A percentile compares a stretch with the other conserved stretches of the same genome.
Evolutionary conservation across 1,140 invertebrate genomes (phyloP).

Genomic region (Cepaea nemoralis): DNA sequence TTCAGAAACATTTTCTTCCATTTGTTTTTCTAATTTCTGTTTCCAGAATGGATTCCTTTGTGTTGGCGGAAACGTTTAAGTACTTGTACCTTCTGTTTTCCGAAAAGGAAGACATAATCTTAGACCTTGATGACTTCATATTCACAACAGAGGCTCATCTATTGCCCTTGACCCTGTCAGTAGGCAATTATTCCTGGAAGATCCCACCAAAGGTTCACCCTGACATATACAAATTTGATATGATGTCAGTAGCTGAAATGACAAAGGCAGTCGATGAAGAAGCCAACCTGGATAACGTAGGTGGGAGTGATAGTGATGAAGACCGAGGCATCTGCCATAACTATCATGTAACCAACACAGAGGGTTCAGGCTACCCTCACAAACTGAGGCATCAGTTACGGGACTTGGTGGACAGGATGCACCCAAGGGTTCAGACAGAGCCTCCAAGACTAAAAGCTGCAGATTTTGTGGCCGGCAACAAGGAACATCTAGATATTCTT

Average conservation of each 20-base stretch:
- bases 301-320: slow-evolving; percentile 28
- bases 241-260: slow-evolving; percentile 35
- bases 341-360: slow-evolving; percentile 85
- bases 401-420: slow-evolving; percentile 83
- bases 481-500: slow-evolving; percentile 89
- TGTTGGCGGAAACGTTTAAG: slow-evolving; percentile 97
- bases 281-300: slow-evolving; percentile 22
- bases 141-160: slow-evolving; percentile 98
- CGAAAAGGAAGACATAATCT: slow-evolving; percentile 86
- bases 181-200: slow-evolving; percentile 55
- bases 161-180: slow-evolving; percentile 86
- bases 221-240: slow-evolving; percentile 26
- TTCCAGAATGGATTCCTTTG: slow-evolving; percentile 96
- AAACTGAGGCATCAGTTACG: slow-evolving; percentile 74
- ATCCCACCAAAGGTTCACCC: slow-evolving; percentile 18
- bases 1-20: too few relatives aligned
- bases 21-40: too few relatives aligned
- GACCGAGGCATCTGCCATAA: slow-evolving; percentile 81
- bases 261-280: slow-evolving; percentile 19
- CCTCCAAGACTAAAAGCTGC: slow-evolving; percentile 67
- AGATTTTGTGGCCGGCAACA: slow-evolving; percentile 83
- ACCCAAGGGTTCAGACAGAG: slow-evolving; percentile 38
- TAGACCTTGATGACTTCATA: slow-evolving; percentile 96
- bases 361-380: slow-evolving; percentile 75
- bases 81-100: slow-evolving; percentile 96